Percentiles rank a stretch among this genome's conserved stretches.
Evolutionary conservation across 2,888 invertebrate species (phyloP).

Genomic region (Chydorus sphaericus): DNA sequence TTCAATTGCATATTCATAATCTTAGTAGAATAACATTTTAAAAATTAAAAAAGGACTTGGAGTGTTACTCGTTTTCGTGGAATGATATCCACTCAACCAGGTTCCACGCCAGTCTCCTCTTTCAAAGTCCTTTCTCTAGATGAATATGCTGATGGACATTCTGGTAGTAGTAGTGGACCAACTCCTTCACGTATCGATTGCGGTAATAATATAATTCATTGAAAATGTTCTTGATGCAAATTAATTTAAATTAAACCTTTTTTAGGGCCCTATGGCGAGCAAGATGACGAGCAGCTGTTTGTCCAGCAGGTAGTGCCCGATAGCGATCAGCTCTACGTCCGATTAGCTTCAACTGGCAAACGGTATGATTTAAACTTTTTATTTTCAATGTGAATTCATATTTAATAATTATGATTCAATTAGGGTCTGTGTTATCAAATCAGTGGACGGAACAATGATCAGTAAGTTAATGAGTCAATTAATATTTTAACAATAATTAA

Average conservation of each 20-base stretch:
- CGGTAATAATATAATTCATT: conserved; percentile 31
- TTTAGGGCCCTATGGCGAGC: conserved; percentile 85
- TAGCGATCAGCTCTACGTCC: conserved; percentile 83
- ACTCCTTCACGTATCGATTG: conserved; percentile 41
- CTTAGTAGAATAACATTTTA: no score
- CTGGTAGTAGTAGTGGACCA: conserved; percentile 29
- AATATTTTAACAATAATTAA: no score
- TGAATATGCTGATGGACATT: conserved; percentile 32
- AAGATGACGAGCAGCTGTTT: conserved; percentile 95
- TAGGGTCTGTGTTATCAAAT: conserved; percentile 84
- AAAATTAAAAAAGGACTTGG: conserved; percentile 97
- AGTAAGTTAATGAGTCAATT: no score
- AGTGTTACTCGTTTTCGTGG: conserved; percentile 77
- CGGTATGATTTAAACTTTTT: conserved; percentile 35
- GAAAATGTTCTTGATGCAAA: neutral
- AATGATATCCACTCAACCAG: conserved; percentile 93
- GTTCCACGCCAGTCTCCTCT: conserved; percentile 90
- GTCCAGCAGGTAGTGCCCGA: conserved; percentile 96
- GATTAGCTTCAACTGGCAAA: conserved; percentile 88
- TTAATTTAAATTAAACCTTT: neutral
- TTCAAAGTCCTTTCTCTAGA: conserved; percentile 87
- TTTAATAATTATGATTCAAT: neutral
- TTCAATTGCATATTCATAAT: no score
- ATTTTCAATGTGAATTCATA: conserved; percentile 1
- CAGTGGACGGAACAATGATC: conserved; percentile 84